Percentiles rank a stretch among this genome's conserved stretches.
These are phyloP conservation scores for Steatocranus sp. DNA, from an alignment of 2,797 vertebrate species.

Conservation along the genomic window DNA sequence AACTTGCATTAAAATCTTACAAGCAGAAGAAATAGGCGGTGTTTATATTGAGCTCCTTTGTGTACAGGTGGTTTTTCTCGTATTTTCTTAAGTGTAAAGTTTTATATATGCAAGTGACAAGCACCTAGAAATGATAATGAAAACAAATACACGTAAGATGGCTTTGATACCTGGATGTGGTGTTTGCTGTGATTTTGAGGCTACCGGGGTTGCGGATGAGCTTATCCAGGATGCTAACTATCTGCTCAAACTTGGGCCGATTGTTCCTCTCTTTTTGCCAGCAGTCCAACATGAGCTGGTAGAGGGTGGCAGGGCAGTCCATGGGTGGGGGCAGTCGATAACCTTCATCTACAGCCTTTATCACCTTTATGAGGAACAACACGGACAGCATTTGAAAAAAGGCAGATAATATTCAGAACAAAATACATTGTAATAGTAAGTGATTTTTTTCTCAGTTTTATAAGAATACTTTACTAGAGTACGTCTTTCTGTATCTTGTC, in stretches of 20 bases:
- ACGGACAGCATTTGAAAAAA: background rate
- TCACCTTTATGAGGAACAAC: constrained; percentile 78
- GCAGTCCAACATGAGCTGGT: constrained; percentile 98
- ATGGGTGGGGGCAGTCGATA: constrained; percentile 96
- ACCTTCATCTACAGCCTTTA: constrained; percentile 97
- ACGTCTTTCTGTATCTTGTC: background rate
- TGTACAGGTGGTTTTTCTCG: background rate
- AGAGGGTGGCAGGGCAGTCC: constrained; percentile 97
- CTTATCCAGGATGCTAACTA: constrained; percentile 97
- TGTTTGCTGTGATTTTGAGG: constrained; percentile 94
- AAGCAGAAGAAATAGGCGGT: constrained; percentile 32
- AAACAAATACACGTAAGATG: background rate
- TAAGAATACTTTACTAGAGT: background rate
- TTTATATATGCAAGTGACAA: background rate
- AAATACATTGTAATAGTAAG: background rate
- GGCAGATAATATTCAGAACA: background rate
- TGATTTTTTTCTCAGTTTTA: background rate
- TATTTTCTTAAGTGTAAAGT: background rate
- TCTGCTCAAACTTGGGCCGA: constrained; percentile 97
- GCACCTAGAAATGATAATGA: background rate
- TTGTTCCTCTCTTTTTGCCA: constrained; percentile 99
- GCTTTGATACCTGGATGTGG: constrained; percentile 84
- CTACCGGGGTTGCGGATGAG: constrained; percentile 95
- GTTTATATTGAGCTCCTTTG: constrained; percentile 25
- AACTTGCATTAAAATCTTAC: background rate